Conservation (phyloP, 2,888 invertebrate genomes). For the Periphyllus acericola region DNA sequence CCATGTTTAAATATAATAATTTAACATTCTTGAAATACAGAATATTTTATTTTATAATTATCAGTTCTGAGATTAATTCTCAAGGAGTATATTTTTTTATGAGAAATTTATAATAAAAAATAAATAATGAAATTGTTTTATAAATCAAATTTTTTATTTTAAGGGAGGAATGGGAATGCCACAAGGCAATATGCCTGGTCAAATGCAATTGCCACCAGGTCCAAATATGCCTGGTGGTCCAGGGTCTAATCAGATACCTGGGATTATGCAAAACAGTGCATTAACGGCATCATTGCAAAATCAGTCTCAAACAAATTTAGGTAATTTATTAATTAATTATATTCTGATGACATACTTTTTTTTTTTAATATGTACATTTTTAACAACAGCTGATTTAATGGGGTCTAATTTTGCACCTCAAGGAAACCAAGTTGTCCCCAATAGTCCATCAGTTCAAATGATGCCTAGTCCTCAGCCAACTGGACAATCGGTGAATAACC, state of each 20-base stretch:
- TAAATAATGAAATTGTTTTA: no score
- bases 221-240: constrained; percentile 51
- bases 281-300: constrained; percentile 53
- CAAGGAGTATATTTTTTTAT: no score
- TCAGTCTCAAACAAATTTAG: constrained; percentile 52
- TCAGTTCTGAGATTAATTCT: no score
- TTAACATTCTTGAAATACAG: no score
- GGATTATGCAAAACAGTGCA: constrained; percentile 43
- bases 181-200: constrained; percentile 46
- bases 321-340: constrained; percentile 4
- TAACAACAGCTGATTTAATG: constrained; percentile 46
- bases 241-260: constrained; percentile 45
- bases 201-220: constrained; percentile 48
- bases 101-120: no score
- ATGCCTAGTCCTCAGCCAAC: constrained; percentile 48
- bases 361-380: neutral
- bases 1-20: no score
- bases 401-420: constrained; percentile 51
- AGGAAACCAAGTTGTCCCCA: constrained; percentile 39
- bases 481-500: constrained; percentile 46
- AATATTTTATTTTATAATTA: no score
- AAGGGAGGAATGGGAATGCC: constrained; percentile 52
- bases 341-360: neutral
- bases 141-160: neutral
- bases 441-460: constrained; percentile 51